These are phyloP conservation scores for Grus americana DNA, from an alignment of 2,113 vertebrate species.

Conservation along the genomic window DNA sequence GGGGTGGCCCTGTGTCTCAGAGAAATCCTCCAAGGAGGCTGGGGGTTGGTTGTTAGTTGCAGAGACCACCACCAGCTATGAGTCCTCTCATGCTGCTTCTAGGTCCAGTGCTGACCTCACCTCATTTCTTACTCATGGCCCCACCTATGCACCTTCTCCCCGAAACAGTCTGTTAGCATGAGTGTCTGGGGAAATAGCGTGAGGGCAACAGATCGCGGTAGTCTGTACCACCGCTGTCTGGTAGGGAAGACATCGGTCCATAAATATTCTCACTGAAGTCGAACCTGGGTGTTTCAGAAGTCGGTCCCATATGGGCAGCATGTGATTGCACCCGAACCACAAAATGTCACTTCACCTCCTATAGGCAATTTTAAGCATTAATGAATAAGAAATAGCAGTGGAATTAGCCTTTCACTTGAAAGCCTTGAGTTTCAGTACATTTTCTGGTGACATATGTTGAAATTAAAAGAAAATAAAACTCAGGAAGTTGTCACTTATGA, in stretches of 20 bases:
- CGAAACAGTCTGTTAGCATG: background rate
- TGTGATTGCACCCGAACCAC: background rate
- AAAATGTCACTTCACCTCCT: background rate
- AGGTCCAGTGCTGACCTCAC: background rate
- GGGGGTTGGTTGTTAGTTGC: background rate
- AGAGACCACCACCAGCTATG: background rate
- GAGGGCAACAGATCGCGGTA: accelerated
- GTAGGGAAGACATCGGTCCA: background rate
- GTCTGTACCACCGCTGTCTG: background rate
- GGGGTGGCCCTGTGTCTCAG: background rate
- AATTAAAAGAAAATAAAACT: constrained; percentile 29
- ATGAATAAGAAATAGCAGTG: background rate
- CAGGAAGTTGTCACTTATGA: constrained; percentile 37
- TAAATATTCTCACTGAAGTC: background rate
- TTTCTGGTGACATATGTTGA: background rate
- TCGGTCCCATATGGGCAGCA: background rate
- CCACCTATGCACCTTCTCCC: background rate
- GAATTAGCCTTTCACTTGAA: background rate
- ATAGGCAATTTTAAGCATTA: background rate
- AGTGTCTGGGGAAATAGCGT: background rate
- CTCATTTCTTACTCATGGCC: background rate
- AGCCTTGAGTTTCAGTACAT: background rate
- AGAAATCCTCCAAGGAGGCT: background rate
- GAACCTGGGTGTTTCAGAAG: background rate
- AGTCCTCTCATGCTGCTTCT: background rate